These are phyloP conservation scores for Brachyhypopomus gauderio DNA, from an alignment of 2,113 vertebrate species.

Conservation along the genomic window DNA sequence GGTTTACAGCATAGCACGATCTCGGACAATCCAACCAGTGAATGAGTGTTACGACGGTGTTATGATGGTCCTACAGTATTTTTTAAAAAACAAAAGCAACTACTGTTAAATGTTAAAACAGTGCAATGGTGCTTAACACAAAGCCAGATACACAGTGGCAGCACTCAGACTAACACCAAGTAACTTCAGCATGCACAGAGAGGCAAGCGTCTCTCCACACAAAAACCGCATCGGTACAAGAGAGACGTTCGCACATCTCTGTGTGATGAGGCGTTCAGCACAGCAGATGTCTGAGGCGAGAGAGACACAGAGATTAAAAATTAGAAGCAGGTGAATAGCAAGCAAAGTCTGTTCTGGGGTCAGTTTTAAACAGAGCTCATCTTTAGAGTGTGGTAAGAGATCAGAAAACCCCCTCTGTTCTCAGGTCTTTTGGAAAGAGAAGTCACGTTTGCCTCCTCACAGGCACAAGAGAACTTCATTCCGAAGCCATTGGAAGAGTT, in stretches of 20 bases:
- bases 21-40: no score
- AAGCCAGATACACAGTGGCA: neutral
- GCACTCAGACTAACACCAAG: neutral
- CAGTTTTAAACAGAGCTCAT: neutral
- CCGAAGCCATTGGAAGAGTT: neutral
- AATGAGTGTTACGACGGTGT: no score
- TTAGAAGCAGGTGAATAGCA: no score
- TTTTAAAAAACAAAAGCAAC: no score
- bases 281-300: neutral
- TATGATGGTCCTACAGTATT: no score
- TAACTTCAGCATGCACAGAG: constrained; percentile 17
- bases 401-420: neutral
- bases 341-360: no score
- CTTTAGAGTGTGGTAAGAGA: neutral
- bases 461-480: neutral
- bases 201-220: constrained; percentile 3
- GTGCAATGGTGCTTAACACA: no score
- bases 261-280: neutral
- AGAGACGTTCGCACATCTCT: neutral
- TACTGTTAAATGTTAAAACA: no score
- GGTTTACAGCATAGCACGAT: no score
- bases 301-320: neutral
- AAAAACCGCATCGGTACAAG: neutral
- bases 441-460: neutral
- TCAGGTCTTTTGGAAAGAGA: neutral